Base-by-base conservation (phyloP, 1,140 invertebrate species). In the silkworm (Bombyx mori) region DNA sequence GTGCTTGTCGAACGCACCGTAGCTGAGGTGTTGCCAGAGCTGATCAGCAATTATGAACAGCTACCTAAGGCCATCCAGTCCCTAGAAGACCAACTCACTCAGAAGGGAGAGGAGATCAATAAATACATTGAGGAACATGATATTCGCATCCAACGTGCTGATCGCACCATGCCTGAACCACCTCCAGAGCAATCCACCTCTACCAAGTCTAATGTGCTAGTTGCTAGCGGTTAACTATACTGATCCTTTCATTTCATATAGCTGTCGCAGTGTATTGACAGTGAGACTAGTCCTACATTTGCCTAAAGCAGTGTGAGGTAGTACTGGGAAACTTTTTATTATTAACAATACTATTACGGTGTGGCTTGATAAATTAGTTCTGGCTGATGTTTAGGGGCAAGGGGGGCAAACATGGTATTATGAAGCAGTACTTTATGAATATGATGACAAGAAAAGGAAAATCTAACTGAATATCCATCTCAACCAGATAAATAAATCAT, bases 1-100 rank as follows among this genome's bases (percentile, higher is more conserved):
- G 93, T 99, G 52, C 88, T 99, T 48, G 96, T 97, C 65, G 97
- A 99, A 88, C 90, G 95, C 67, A 97, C 94, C 26, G 97, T 99
- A 0, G 94, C 93, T 76, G 96, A 98, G 66, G 94, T 99, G 18
- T 82, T 98, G 66, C 97, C 97, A 35, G 93, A 93, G 56, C 88
- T 99, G 56, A 84, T 91, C 50, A 90, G 91, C 57, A 99, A 98
- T 81, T 92, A 92, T 82, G 93, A 97, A 70, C 93, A 95, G 91
- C 87, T 99, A 61, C 90, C 90, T 5, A 92, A 94, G 82, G 89
- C 96, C 3, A 92, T 97, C 54, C 92, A 94, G 75, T 90, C 90
- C 54, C 88, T 98, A 9, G 94, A 93, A 53, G 93, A 94, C 52
- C 94, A 98, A 80, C 86, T 98, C 9, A 89, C 92, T 44, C 92